Percentiles rank a stretch among this genome's conserved stretches.
Conservation (phyloP, 2,113 vertebrate genomes). For the Aramus guarauna region DNA sequence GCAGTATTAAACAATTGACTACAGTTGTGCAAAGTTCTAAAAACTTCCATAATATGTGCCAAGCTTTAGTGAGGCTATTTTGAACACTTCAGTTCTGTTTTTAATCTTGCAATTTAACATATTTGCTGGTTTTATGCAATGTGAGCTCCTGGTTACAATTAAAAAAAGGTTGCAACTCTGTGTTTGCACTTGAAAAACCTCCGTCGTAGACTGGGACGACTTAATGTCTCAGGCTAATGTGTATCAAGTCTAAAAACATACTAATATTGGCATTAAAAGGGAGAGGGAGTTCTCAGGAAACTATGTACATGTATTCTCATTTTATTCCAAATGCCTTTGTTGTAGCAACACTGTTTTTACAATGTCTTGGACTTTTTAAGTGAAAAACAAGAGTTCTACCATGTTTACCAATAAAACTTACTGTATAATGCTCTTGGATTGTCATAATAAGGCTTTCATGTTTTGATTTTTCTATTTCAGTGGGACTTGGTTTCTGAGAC, state of each 20-base stretch:
- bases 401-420: neutral
- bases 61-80: neutral
- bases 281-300: neutral
- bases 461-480: neutral
- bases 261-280: neutral
- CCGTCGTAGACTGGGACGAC: neutral
- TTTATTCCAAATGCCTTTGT: neutral
- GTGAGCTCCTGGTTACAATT: neutral
- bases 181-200: neutral
- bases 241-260: neutral
- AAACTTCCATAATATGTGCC: neutral
- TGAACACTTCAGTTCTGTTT: neutral
- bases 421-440: neutral
- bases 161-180: neutral
- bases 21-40: neutral
- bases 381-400: neutral
- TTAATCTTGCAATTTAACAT: neutral
- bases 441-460: neutral
- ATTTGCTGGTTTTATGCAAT: neutral
- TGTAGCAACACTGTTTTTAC: neutral
- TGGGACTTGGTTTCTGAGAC: neutral
- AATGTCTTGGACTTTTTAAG: neutral
- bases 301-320: neutral
- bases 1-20: neutral
- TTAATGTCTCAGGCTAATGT: neutral